Evolutionary conservation across 2,113 vertebrate genomes (phyloP).

Genomic region (Pseudonaja textilis): DNA sequence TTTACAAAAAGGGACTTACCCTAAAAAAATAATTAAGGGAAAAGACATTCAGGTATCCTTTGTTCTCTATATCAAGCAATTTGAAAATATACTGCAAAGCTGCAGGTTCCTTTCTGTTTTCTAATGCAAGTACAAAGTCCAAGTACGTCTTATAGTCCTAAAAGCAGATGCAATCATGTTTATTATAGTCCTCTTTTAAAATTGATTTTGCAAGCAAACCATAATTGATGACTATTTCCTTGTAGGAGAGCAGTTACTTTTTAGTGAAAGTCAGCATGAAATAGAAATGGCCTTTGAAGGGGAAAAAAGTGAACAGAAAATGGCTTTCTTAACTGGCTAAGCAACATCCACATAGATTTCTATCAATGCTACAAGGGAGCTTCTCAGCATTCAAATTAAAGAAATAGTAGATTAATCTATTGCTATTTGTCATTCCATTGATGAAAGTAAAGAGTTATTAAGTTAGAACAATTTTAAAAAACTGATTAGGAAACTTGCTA

Average conservation of each 20-base stretch:
- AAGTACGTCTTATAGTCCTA: conserved; percentile 99
- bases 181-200: conserved; percentile 57
- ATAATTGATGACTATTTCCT: conserved; percentile 63
- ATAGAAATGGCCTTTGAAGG: conserved; percentile 42
- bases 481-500: not conserved
- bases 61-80: conserved; percentile 96
- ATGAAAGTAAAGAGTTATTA: not conserved
- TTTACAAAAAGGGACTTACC: conserved; percentile 75
- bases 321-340: conserved; percentile 13
- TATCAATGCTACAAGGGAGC: conserved; percentile 15
- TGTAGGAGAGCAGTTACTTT: conserved; percentile 54
- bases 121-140: conserved; percentile 96
- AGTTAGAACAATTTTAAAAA: not conserved
- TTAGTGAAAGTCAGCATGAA: conserved; percentile 57
- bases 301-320: conserved; percentile 11
- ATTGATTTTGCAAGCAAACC: conserved; percentile 66
- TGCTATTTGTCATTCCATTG: not conserved
- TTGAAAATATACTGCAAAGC: conserved; percentile 97
- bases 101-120: conserved; percentile 97
- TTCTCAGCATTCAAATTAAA: conserved; percentile 16
- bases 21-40: conserved; percentile 98
- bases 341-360: conserved; percentile 30
- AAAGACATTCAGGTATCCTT: conserved; percentile 93
- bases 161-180: conserved; percentile 59
- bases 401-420: conserved; percentile 13